Percentiles rank a stretch among this genome's conserved stretches.
phyloP scores from a whole-genome alignment of 2,113 vertebrate species.

The Procavia capensis region DNA sequence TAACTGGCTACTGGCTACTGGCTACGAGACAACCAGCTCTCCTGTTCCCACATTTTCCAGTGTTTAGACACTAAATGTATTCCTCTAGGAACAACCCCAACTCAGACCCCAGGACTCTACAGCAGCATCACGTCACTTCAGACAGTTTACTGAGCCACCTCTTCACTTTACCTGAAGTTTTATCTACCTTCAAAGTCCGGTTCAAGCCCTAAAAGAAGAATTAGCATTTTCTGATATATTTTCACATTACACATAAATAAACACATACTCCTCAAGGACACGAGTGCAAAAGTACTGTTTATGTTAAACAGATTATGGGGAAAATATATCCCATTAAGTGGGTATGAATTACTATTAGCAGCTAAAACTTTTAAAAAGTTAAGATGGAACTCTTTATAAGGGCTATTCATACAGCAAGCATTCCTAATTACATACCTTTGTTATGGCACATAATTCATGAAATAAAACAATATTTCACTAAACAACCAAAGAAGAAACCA shows the following conservation, averaged over 20 bases:
- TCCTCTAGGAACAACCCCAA: background rate
- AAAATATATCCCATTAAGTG: background rate
- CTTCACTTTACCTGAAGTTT: background rate
- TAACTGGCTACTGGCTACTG: too few species aligned
- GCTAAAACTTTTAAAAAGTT: background rate
- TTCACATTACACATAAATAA: background rate
- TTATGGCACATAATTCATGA: background rate
- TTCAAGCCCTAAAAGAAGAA: background rate
- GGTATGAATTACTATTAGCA: background rate
- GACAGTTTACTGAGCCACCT: background rate
- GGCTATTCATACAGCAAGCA: background rate
- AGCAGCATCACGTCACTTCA: background rate
- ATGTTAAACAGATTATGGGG: background rate
- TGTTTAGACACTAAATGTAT: background rate
- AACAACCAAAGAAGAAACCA: background rate
- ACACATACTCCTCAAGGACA: background rate
- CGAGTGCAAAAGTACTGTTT: background rate
- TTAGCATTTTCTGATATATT: background rate
- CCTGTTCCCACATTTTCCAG: background rate
- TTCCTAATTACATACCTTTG: background rate
- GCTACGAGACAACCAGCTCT: background rate
- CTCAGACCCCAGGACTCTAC: background rate
- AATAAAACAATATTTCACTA: background rate
- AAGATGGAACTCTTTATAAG: background rate
- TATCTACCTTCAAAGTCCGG: background rate